A percentile compares a stretch with the other conserved stretches of the same genome.
These are phyloP conservation scores for Pseudonaja textilis DNA, from an alignment of 2,113 vertebrate genomes.

Conservation along the genomic window DNA sequence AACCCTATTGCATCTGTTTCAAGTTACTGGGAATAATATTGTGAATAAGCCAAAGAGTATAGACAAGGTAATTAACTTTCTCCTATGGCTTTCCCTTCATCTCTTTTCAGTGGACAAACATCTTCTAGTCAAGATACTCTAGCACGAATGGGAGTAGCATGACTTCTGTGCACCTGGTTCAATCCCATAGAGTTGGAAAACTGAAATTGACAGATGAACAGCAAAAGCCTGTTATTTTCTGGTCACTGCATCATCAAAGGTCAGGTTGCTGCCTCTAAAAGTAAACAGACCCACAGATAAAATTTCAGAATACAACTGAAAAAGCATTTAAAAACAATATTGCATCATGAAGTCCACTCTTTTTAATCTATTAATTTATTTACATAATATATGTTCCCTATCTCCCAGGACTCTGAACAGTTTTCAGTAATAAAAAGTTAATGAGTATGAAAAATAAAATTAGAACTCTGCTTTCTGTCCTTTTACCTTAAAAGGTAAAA, in stretches of 20 bases:
- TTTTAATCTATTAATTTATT: neutral
- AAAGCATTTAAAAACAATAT: neutral
- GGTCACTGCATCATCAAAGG: neutral
- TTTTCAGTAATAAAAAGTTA: neutral
- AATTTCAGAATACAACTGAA: neutral
- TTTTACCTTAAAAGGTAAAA: neutral
- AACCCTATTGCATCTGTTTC: neutral
- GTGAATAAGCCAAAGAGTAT: neutral
- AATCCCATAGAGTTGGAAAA: neutral
- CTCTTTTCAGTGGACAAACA: neutral
- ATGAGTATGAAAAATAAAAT: neutral
- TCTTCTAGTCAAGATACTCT: neutral
- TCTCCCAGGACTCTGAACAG: neutral
- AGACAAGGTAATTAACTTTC: neutral
- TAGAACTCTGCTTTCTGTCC: neutral
- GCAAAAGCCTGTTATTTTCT: neutral
- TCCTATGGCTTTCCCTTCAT: neutral
- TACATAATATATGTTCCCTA: neutral
- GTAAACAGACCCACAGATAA: neutral
- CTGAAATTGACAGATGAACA: neutral
- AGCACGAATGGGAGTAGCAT: neutral
- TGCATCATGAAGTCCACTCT: neutral
- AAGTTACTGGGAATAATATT: neutral
- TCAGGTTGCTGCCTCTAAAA: neutral
- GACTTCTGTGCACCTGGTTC: neutral